phyloP scores from a whole-genome alignment of 2,113 vertebrate genomes.

The Machaerirhynchus nigripectus region DNA sequence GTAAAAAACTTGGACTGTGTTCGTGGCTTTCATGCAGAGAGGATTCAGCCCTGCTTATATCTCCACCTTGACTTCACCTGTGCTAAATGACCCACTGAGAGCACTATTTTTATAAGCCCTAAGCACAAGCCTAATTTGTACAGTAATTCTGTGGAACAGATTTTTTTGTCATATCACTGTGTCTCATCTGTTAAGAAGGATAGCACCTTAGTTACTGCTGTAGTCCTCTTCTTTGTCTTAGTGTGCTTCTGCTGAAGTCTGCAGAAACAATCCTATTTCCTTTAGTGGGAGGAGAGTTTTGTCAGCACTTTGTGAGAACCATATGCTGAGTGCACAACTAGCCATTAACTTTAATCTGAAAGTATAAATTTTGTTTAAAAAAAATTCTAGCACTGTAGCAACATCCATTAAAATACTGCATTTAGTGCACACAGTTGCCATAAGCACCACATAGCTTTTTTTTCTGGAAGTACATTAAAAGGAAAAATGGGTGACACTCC shows the following conservation, averaged over 20 bases:
- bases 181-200: neutral
- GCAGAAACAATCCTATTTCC: neutral
- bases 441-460: neutral
- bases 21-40: neutral
- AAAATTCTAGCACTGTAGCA: neutral
- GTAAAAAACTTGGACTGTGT: neutral
- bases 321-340: neutral
- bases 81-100: neutral
- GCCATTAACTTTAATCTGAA: neutral
- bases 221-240: neutral
- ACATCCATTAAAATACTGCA: neutral
- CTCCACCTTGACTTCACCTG: neutral
- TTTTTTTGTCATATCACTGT: neutral
- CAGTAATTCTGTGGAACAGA: neutral
- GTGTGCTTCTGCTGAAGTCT: neutral
- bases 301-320: constrained; percentile 1
- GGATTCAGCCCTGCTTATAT: neutral
- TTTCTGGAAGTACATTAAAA: neutral
- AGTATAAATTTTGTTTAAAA: neutral
- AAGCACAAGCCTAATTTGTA: neutral
- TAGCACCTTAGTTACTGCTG: neutral
- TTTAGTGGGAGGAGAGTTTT: neutral
- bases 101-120: neutral
- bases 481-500: neutral
- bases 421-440: neutral